Evolutionary conservation across 1,140 invertebrate genomes (phyloP), one percentile per base, ranked within the genome.

Genomic region (Batillaria attramentaria): DNA sequence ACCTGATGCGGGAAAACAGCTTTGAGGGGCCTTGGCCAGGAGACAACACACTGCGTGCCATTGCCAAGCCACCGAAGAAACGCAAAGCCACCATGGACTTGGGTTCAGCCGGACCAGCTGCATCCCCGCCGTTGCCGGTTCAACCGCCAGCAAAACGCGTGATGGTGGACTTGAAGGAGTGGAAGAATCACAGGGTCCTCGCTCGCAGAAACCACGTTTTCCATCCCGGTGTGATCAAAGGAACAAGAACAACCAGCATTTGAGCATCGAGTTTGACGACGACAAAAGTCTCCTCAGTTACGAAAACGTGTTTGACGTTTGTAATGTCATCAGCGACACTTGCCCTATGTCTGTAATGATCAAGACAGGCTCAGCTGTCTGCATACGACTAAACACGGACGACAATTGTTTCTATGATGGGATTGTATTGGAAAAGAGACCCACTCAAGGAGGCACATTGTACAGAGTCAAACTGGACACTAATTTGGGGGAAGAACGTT

Each of bases 311-410:
- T 93, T 97, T 84, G 94, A 94, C 85, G 94, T 95, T 83, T 83
- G 80, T 90, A 95, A 97, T 91, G 94, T 99, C 84, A 97, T 99
- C 84, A 94, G 96, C 89, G 97, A 99, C 91, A 96, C 97, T 82
- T 95, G 96, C 90, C 97, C 97, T 43, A 94, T 95, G 83, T 93
- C 95, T 75, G 94, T 93, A 68, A 95, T 96, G 88, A 92, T 96
- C 80, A 93, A 86, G 88, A 90, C 93, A 73, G 94, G 95, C 39
- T 93, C 93, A 41, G 92, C 93, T 77, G 93, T 93, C 88, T 90
- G 93, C 89, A 92, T 94, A n/a, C 89, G 93, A 86, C 92, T 90
- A 78, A 91, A 90, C 84, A 85, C 91, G 24, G 90, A 93, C 77
- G 92, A 93, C 54, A 93, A 93, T 85, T 92, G 95, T 79, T 98